phyloP scores from a whole-genome alignment of 2,113 vertebrate species.

The Heterotis niloticus region DNA sequence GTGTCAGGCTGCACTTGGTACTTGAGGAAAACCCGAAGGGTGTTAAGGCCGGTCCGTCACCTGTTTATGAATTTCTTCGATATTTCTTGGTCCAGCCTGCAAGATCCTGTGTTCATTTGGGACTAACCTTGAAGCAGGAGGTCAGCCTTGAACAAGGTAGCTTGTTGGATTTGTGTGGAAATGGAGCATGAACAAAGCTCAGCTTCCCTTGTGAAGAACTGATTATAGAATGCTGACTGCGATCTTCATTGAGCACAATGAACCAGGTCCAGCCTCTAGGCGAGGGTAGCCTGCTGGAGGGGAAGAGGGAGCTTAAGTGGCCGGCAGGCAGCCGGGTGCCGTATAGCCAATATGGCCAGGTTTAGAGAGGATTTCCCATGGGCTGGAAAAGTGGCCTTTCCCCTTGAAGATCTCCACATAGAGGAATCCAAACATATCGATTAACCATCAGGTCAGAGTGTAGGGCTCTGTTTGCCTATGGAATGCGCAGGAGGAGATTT shows the following conservation, averaged over 20 bases:
- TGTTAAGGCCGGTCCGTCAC: neutral
- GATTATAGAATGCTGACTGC: neutral
- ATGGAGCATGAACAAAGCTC: neutral
- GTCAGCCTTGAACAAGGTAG: neutral
- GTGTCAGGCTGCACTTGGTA: neutral
- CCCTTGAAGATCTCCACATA: slow-evolving; percentile 33
- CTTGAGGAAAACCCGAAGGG: neutral
- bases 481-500: neutral
- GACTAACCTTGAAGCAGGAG: neutral
- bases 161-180: neutral
- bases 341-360: slow-evolving; percentile 45
- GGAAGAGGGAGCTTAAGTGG: slow-evolving; percentile 38
- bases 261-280: neutral
- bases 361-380: slow-evolving; percentile 42
- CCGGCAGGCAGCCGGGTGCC: slow-evolving; percentile 55
- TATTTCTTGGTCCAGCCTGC: neutral
- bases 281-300: neutral
- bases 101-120: neutral
- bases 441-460: slow-evolving; percentile 36
- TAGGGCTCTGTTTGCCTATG: neutral
- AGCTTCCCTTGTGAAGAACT: neutral
- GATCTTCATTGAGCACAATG: neutral
- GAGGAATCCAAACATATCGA: slow-evolving; percentile 50
- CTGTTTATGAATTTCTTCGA: neutral
- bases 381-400: slow-evolving; percentile 34